Evolutionary conservation across 2,888 invertebrate species (phyloP), one percentile per base, ranked within the genome.

Genomic region (Tricholauxania praeusta): DNA sequence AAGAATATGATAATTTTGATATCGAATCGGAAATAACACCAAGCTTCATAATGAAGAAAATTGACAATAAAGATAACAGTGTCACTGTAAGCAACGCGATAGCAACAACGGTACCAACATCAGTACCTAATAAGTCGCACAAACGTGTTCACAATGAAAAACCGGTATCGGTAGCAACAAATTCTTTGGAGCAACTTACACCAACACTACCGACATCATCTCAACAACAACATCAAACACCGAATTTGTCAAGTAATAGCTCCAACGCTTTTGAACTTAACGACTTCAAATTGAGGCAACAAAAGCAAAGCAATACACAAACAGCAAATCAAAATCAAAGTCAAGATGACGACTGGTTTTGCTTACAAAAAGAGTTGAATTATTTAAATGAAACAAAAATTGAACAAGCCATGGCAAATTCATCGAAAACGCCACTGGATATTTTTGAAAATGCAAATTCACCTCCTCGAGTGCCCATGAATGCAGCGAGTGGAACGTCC

Each of bases 311-410:
- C 66, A 59, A 19, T 17, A 2, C 5, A 12, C 68, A 77, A 78
- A 49, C 39, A 39, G 39, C 10, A 10, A 39, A 39, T 39, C 75
- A 76, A 47, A 77, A 76, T 75, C 87, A 87, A 75, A 90, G 91
- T 81, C 92, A 92, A 79, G 92, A 92, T 79, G 92, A 92, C 82
- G 92, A 92, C 81, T 92, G 92, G 92, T 88, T 91, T 55, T 92
- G 91, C 77, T 90, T 92, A 72, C 91, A 92, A 79, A 90, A 91
- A 70, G 92, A 92, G 80, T 85, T 92, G 4, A 91, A 89, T 80
- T 77, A 90, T 10, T 39, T 39, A 39, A 14, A 15, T 53, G 28
- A 66, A 19, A 32, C 60, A n/a, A 57, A 72, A 70, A 72, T 66
- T n/a, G 60, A 71, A 32, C 73, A 76, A 39, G 51, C 70, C 73